A percentile compares a stretch with the other conserved stretches of the same genome.
phyloP scores from a whole-genome alignment of 2,113 vertebrate species.

The Crotalus helleri region DNA sequence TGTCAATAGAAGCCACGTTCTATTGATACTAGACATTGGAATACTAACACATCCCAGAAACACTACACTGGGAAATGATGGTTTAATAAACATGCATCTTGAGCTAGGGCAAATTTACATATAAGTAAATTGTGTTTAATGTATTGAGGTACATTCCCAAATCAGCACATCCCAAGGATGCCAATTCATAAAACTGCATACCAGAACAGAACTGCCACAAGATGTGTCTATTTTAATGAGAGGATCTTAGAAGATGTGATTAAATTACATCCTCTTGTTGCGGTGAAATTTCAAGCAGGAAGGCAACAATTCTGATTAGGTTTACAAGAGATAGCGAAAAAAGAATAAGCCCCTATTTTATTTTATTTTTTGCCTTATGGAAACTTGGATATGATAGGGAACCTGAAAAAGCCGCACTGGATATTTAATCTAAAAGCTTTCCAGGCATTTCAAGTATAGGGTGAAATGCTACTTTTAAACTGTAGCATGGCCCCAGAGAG shows the following conservation, averaged over 20 bases:
- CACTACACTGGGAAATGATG: not conserved
- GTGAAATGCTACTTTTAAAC: constrained; percentile 35
- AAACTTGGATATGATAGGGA: not conserved
- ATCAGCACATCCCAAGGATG: not conserved
- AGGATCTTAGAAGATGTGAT: not conserved
- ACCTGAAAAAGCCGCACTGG: not conserved
- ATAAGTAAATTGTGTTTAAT: not conserved
- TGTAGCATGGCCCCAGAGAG: constrained; percentile 36
- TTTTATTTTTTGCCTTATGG: not conserved
- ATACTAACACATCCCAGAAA: not conserved
- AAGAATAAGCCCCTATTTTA: not conserved
- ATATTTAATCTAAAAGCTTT: constrained; percentile 33
- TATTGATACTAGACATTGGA: not conserved
- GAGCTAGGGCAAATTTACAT: not conserved
- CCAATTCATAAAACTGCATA: not conserved
- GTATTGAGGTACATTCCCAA: not conserved
- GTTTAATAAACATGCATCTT: not conserved
- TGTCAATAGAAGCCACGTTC: not conserved
- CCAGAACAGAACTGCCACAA: not conserved
- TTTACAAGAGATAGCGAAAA: not conserved
- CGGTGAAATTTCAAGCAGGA: not conserved
- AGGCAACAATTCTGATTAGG: not conserved
- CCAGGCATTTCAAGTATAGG: constrained; percentile 33
- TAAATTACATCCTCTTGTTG: not conserved
- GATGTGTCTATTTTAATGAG: not conserved